Base-by-base conservation (phyloP, 1,140 invertebrate species). In the Papilio xuthus region DNA sequence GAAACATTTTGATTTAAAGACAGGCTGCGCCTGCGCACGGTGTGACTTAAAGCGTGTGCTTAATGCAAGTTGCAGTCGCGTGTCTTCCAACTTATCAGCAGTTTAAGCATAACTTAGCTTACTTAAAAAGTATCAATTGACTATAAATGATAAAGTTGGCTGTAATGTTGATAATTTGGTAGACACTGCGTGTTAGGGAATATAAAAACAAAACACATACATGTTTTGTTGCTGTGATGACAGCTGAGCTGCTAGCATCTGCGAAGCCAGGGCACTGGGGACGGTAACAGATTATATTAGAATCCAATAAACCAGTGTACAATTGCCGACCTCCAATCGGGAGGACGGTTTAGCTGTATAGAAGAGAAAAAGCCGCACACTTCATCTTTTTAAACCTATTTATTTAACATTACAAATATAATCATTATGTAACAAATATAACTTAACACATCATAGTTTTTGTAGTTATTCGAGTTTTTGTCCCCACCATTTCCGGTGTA, bases 221-320 rank as follows among this genome's bases (percentile, higher is more conserved):
- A 97, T 97, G 95, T 97, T 96, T 96, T 97, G 96, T 95, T 97
- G 97, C 94, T 97, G 97, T 95, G 97, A 96, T 95, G 97, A 96
- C 95, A 97, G 96, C 95, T 97, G 96, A 95, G 97, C 97, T 95
- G 97, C 97, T 96, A 97, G 97, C 97, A 98, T 97, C 97, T 97
- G 97, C 95, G 97, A 97, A 96, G 97, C 97, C 96, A 98, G 97
- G 97, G 97, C 97, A 97, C 97, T 98, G 97, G 96, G 96, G 95
- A 97, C 95, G 90, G 92, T 90, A 92, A 94, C 86, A 93, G 89
- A 92, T 89, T 86, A 89, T 88, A 88, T 93, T 93, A 93, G 88
- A 91, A 84, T 81, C 82, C 79, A 83, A 77, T 77, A 77, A 83
- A 81, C 80, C 84, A 84, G 84, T 85, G 79, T 47, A 41, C 74